Base-by-base conservation (phyloP, 2,888 invertebrate species). In the Hemithea aestivaria region DNA sequence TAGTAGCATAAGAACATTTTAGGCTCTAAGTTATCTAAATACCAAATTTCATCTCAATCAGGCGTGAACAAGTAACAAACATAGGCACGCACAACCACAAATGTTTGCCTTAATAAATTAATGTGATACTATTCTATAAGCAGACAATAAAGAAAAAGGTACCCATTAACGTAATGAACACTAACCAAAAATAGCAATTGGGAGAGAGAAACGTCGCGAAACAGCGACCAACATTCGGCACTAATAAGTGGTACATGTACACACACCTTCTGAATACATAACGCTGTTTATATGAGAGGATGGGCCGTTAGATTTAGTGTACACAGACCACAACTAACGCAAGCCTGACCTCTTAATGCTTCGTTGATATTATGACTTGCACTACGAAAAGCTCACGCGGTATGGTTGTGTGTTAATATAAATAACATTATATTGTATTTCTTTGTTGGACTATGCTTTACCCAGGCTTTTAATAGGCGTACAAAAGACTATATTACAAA, bases 331-430 rank as follows among this genome's bases (percentile, higher is more conserved):
- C 38, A 46, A 43, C 38, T n/a, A 33, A 43, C 37, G 41, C 56
- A 56, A 56, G 35, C 33, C 33, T 33, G 33, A 36, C 41, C 41
- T 29, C 36, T 16, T 36, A 41, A 28, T 33, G 7, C 8, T 20
- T 23, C 10, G 27, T 2, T 25, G 28, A 10, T 52, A 42, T 53
- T 51, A 56, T 73, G 73, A 73, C 71, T 75, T 75, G 74, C 75
- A 74, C 62, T 57, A 67, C 58, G 48, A 59, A 66, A 69, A 69
- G 73, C 66, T 68, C 73, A 69, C n/a, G n/a, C n/a, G n/a, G n/a
- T n/a, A n/a, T n/a, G n/a, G n/a, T n/a, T n/a, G n/a, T n/a, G n/a
- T n/a, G n/a, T n/a, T n/a, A n/a, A n/a, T n/a, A n/a, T n/a, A n/a
- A n/a, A n/a, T n/a, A n/a, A n/a, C n/a, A n/a, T n/a, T n/a, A n/a